Conservation (phyloP, 1,140 invertebrate species). For the Aradophagus sp. region DNA sequence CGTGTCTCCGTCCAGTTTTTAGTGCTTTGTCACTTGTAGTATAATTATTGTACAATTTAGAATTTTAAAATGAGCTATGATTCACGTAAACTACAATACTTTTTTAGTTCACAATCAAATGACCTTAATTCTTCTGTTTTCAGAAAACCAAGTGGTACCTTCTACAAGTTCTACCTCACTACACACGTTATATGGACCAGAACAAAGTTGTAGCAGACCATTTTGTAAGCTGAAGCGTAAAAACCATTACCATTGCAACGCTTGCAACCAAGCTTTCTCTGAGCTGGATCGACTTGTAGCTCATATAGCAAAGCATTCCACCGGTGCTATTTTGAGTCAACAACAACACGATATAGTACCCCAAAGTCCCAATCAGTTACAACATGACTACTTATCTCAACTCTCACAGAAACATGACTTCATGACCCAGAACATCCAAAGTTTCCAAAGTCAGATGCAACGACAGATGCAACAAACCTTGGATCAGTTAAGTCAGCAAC, state of each 20-base stretch:
- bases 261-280: slow-evolving; percentile 89
- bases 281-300: slow-evolving; percentile 80
- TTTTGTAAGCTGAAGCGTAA: slow-evolving; percentile 91
- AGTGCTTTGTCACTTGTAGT: slow-evolving; percentile 64
- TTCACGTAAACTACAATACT: slow-evolving; percentile 23
- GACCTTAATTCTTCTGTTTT: slow-evolving; percentile 36
- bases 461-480: slow-evolving; percentile 71
- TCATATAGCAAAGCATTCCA: slow-evolving; percentile 83
- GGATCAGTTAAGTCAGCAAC: slow-evolving; percentile 64
- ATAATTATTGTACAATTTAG: slow-evolving; percentile 44
- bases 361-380: slow-evolving; percentile 59
- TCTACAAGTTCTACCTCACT: slow-evolving; percentile 70
- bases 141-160: slow-evolving; percentile 71
- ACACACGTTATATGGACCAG: slow-evolving; percentile 75
- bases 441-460: slow-evolving; percentile 71
- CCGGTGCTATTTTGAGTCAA: slow-evolving; percentile 74
- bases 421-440: slow-evolving; percentile 72
- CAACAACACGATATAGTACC: slow-evolving; percentile 67
- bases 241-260: slow-evolving; percentile 89
- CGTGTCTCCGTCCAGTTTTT: slow-evolving; percentile 69
- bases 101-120: background rate
- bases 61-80: slow-evolving; percentile 45
- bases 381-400: slow-evolving; percentile 67
- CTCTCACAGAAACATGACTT: slow-evolving; percentile 72
- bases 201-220: slow-evolving; percentile 84